Base-by-base conservation (phyloP, 2,113 vertebrate species). In the Elephas maximus region DNA sequence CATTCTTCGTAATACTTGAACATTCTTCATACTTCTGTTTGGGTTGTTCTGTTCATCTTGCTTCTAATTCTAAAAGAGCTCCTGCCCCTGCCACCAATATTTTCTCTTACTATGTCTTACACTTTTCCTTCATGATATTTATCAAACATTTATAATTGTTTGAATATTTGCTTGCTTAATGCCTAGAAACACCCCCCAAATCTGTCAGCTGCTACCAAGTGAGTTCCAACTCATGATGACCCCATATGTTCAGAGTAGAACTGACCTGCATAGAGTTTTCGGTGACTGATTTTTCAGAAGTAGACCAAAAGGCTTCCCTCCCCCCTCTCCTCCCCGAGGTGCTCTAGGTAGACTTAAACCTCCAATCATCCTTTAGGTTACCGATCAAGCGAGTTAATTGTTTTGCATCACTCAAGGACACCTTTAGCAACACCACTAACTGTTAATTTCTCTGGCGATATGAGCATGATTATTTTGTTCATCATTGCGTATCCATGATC, bases 51-150 rank as follows among this genome's bases (percentile, higher is more conserved):
- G 53, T 57, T 57, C 11, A 14, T 57, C 53, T 57, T 7, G 53
- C 14, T 57, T 11, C 53, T 57, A 57, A 57, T 57, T 57, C 53
- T 20, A n/a, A 45, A 74, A 24, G 4, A 80, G 1, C 5, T 67
- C 8, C 28, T 28, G 26, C 0, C 1, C 33, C 3, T 0, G 2
- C 2, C 30, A 1, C 8, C 8, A 20, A 78, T 76, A 51, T 82
- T 80, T 6, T 41, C 14, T 48, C 14, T 60, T 8, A 45, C 51
- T 48, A 30, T 6, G 62, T 8, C 14, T 14, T 21, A 37, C 3
- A n/a, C 60, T 5, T 71, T 23, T 77, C 71, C 53, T 48, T 51
- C 8, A 26, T 62, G 60, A 84, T 2, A 33, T 17, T 63, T 89
- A 67, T 11, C 1, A 80, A 60, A 63, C n/a, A 21, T 60, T 26